Evolutionary conservation across 1,140 invertebrate genomes (phyloP).

Genomic region (Polypedilum vanderplanki): DNA sequence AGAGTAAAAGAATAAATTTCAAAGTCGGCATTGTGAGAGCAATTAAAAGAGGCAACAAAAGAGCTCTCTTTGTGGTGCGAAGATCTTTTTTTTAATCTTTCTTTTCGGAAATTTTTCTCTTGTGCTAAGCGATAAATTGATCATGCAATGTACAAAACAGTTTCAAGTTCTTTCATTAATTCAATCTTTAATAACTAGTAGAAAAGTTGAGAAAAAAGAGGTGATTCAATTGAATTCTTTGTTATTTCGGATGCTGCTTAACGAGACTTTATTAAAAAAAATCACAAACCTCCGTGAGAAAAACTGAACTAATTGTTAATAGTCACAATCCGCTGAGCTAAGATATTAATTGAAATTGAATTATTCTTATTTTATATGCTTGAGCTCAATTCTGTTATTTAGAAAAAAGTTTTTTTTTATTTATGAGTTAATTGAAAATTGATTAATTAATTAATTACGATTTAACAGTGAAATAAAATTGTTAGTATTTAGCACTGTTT

Average conservation of each 20-base stretch:
- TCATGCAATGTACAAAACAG: neutral
- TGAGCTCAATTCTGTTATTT: too few relatives aligned
- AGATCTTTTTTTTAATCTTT: conserved; percentile 6
- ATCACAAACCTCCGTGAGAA: neutral
- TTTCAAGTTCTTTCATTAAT: neutral
- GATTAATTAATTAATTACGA: too few relatives aligned
- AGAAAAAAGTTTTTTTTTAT: too few relatives aligned
- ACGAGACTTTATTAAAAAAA: neutral
- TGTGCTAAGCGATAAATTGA: neutral
- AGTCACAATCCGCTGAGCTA: neutral
- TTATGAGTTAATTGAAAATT: too few relatives aligned
- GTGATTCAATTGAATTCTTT: neutral
- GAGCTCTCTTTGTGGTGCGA: conserved; percentile 2
- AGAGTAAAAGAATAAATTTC: conserved; percentile 11
- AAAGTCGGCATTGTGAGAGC: conserved; percentile 3
- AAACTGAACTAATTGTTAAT: neutral
- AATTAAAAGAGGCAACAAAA: conserved; percentile 16
- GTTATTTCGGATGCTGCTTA: neutral
- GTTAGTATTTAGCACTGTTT: too few relatives aligned
- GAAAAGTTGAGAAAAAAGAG: too few relatives aligned
- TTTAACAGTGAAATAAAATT: too few relatives aligned
- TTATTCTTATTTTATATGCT: too few relatives aligned
- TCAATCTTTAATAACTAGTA: neutral
- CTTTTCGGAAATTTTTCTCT: neutral
- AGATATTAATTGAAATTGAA: too few relatives aligned